Evolutionary conservation across 2,888 invertebrate species (phyloP), one percentile per base, ranked within the genome.

Genomic region (Dolichomitus sp.): DNA sequence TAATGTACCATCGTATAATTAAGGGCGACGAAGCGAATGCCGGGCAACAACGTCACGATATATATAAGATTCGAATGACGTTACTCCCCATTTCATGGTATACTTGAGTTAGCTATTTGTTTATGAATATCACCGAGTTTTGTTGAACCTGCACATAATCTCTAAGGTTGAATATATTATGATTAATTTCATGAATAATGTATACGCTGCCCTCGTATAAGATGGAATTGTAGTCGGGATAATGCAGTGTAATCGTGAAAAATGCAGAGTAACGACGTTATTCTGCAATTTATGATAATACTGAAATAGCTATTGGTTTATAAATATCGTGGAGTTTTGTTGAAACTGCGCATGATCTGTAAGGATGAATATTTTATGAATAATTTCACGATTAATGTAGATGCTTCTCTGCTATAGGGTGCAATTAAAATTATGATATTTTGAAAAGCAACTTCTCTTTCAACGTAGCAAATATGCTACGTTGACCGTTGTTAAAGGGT

Each of bases 1-100:
- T 68, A 68, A 68, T 68, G 48, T 12, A 12, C 33, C 30, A 50
- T 48, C 48, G 48, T 33, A 37, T 17, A 68, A 33, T 50, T 50
- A 50, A 48, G 33, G 17, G 33, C 48, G 66, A 66, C n/a, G 48
- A 66, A 30, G 12, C 23, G 14, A 17, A 19, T n/a, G 17, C 9
- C 30, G 4, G n/a, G 33, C 1, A 19, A 37, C 17, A 14, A 17
- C 4, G 48, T 48, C 30, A 23, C 27, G 30, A 48, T 11, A 2
- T 12, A 9, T 23, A 14, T 11, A 33, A 66, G 7, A 37, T 23
- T 27, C 27, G 0, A 12, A 27, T 27, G 19, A 12, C 54, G 27
- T 54, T 27, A 54, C 27, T 23, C 23, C 3, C 11, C 23, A 19
- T 52, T 42, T 48, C 17, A 17, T 4, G 17, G 1, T 23, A 23